Evolutionary conservation across 2,888 invertebrate genomes (phyloP), one percentile per base, ranked within the genome.

Genomic region (Salpingus planirostris): DNA sequence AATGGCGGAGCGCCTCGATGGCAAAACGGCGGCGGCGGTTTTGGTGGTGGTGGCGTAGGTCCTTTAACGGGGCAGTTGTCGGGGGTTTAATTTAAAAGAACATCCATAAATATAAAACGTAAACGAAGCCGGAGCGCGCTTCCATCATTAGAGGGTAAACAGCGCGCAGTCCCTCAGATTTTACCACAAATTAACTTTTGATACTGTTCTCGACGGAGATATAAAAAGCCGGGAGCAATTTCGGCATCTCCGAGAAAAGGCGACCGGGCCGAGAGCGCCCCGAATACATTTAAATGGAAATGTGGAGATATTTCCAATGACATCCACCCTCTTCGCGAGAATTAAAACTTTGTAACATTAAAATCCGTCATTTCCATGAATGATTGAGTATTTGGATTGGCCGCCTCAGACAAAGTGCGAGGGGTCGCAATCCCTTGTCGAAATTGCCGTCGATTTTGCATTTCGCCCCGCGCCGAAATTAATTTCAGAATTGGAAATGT

Each of bases 121-220:
- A 49, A 52, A 52, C 49, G 49, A 45, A 51, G 48, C 51, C 48
- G 49, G 47, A 24, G 52, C 47, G 47, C 57, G 54, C 53, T 53
- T 59, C 54, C 55, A 58, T 60, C 62, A 60, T 61, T 61, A 60
- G 57, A 57, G 54, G 51, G 58, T 57, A 57, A 60, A 60, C 54
- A 59, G 46, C 43, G 47, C n/a, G 49, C 50, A 49, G 57, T 54
- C 56, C 52, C 59, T 59, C 57, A 62, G 61, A 62, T 62, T 63
- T 62, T 56, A 60, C 63, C 64, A 61, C 64, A 63, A 64, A 64
- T 64, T 64, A 64, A 63, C 64, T 63, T 64, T 57, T 62, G 62
- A 60, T 63, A 60, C 58, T 59, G 62, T 62, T 57, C 64, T 64
- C 64, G 53, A 52, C 52, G 64, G 64, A 55, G 60, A 60, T 59